Percentiles rank a stretch among this genome's conserved stretches.
Conservation (phyloP, 2,797 vertebrate genomes). For the Protonibea diacanthus region DNA sequence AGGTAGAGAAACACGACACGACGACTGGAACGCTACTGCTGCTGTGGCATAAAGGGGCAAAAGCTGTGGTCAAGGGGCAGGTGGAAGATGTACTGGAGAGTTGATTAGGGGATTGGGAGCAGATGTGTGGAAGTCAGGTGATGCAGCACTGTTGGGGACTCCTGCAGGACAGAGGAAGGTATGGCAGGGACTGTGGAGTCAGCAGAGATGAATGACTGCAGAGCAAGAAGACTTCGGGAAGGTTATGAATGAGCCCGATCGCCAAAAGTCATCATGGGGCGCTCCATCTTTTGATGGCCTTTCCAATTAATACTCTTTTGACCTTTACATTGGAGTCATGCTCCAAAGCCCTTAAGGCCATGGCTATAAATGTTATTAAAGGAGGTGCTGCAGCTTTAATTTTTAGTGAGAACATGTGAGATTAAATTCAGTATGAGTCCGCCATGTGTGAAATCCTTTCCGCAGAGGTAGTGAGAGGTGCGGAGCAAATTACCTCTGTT, state of each 20-base stretch:
- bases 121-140: conserved; percentile 20
- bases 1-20: not conserved
- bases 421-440: conserved; percentile 9
- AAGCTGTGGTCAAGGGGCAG: not conserved
- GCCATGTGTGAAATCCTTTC: conserved; percentile 21
- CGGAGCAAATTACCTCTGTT: conserved; percentile 6
- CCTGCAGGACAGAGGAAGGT: conserved; percentile 10
- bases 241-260: conserved; percentile 6
- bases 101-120: conserved; percentile 12
- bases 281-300: conserved; percentile 9
- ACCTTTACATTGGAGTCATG: conserved; percentile 21
- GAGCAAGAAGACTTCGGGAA: conserved; percentile 1
- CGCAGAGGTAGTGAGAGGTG: conserved; percentile 5
- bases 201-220: conserved; percentile 15
- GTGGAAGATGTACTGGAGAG: not conserved
- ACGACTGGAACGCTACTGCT: not conserved
- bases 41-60: conserved; percentile 12
- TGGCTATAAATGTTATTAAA: not conserved
- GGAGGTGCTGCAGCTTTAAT: not conserved
- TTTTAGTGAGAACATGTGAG: conserved; percentile 2
- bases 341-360: not conserved
- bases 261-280: not conserved
- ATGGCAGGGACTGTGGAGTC: not conserved
- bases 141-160: not conserved
- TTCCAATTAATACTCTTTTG: conserved; percentile 41